These are phyloP conservation scores for Medauroidea extradentata DNA, from an alignment of 1,140 invertebrate genomes.

Conservation along the genomic window DNA sequence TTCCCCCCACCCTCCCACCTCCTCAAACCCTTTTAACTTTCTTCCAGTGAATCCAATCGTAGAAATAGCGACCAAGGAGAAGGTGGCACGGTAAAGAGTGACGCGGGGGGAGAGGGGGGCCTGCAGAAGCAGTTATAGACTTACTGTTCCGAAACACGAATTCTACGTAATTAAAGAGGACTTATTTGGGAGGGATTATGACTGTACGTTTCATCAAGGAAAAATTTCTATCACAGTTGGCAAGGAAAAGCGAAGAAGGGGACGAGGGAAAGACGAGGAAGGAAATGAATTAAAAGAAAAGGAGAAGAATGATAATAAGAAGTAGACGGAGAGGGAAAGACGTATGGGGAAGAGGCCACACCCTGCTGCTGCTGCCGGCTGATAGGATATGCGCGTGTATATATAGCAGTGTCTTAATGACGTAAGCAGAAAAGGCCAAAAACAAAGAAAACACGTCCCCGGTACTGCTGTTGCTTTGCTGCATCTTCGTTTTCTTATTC, in stretches of 20 bases:
- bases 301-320: background rate
- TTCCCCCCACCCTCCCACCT: no score
- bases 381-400: constrained; percentile 6
- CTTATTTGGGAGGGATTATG: background rate
- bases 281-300: background rate
- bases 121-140: constrained; percentile 39
- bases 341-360: background rate
- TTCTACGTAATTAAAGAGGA: no score
- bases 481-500: constrained; percentile 13
- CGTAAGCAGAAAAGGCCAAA: constrained; percentile 15
- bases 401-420: constrained; percentile 15
- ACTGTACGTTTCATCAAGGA: background rate
- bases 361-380: background rate
- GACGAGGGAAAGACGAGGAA: constrained; percentile 12
- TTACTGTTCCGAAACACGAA: no score
- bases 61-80: no score
- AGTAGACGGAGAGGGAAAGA: background rate
- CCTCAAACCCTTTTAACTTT: no score
- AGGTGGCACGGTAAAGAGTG: background rate
- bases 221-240: background rate
- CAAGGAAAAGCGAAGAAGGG: constrained; percentile 2
- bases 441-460: constrained; percentile 1
- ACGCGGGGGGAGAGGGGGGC: constrained; percentile 18
- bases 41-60: no score
- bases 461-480: background rate